These are phyloP conservation scores for Aleiodes alternator DNA, from an alignment of 2,888 invertebrate genomes.

Conservation along the genomic window DNA sequence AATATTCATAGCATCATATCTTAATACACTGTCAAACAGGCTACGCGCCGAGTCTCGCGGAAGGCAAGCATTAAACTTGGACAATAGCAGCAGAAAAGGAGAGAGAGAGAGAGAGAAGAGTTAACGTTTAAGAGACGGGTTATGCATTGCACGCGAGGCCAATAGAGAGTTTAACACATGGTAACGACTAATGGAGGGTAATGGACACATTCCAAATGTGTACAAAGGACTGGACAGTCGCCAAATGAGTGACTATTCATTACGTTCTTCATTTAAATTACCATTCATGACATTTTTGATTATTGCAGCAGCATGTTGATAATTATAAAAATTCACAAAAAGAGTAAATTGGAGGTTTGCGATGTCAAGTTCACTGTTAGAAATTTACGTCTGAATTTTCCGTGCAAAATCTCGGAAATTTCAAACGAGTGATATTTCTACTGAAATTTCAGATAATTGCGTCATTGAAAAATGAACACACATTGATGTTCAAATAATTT, in stretches of 20 bases:
- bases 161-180: conserved; percentile 70
- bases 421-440: no score
- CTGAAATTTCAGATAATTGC: no score
- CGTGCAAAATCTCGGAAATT: no score
- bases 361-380: no score
- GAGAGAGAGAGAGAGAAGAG: conserved; percentile 58
- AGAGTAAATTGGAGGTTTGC: no score
- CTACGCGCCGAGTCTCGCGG: conserved; percentile 12
- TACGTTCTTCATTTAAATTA: conserved; percentile 13
- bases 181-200: conserved; percentile 71
- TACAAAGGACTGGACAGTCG: conserved; percentile 61
- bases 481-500: no score
- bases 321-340: neutral
- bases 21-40: conserved; percentile 2
- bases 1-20: neutral
- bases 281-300: neutral
- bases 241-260: conserved; percentile 65
- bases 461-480: no score
- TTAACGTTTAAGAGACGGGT: conserved; percentile 5
- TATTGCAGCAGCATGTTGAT: neutral
- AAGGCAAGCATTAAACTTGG: conserved; percentile 21
- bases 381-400: no score
- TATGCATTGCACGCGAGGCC: conserved; percentile 47
- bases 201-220: conserved; percentile 67
- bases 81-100: conserved; percentile 56